Percentiles rank a stretch among this genome's conserved stretches.
Evolutionary conservation across 2,888 invertebrate species (phyloP).

Genomic region (Halictus ligatus): DNA sequence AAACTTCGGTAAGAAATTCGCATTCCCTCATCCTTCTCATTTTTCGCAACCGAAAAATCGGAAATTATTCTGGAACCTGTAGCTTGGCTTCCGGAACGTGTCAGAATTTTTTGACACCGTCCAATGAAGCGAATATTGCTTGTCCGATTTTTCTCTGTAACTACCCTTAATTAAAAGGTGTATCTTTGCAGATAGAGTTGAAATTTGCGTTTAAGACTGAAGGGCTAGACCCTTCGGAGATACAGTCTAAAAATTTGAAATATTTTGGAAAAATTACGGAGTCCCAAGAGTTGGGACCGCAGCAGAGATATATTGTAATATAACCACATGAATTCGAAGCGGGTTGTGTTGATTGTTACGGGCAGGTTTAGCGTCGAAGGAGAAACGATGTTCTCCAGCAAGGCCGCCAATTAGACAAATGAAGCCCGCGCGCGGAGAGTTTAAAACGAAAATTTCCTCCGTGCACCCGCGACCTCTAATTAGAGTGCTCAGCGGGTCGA

Average conservation of each 20-base stretch:
- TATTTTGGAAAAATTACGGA: not conserved
- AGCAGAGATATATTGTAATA: not conserved
- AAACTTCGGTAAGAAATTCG: not conserved
- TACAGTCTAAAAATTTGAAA: not conserved
- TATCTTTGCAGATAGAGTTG: no score
- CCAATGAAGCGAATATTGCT: no score
- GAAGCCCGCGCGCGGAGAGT: not conserved
- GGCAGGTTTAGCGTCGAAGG: not conserved
- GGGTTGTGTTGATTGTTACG: not conserved
- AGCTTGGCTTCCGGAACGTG: not conserved
- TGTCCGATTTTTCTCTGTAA: no score
- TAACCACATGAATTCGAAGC: not conserved
- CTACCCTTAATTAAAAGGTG: no score
- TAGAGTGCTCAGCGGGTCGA: not conserved
- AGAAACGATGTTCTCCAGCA: not conserved
- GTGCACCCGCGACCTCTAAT: not conserved
- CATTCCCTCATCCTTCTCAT: not conserved
- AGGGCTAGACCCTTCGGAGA: not conserved
- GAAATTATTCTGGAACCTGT: not conserved
- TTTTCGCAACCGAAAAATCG: not conserved
- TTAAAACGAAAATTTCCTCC: conserved; percentile 5
- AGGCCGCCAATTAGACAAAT: not conserved
- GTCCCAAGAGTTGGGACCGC: not conserved
- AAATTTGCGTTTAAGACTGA: not conserved
- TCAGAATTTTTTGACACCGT: no score